Conservation (phyloP, 2,888 invertebrate species). For the Cerastoderma edule region DNA sequence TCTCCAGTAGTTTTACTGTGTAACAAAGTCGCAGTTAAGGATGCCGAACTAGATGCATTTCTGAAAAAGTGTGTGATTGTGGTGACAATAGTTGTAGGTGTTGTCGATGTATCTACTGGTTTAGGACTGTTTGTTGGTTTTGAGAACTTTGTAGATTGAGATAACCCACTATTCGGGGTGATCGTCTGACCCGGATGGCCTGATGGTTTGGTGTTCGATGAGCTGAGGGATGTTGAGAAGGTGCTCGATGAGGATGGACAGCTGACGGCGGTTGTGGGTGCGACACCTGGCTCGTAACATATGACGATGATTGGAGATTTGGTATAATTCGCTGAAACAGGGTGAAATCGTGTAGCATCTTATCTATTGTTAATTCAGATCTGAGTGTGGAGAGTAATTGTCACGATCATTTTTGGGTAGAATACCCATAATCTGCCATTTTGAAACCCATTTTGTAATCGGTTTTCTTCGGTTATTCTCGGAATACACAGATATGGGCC, state of each 20-base stretch:
- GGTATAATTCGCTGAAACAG: neutral
- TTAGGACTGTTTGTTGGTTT: too few relatives aligned
- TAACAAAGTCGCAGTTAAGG: too few relatives aligned
- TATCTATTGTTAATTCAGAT: too few relatives aligned
- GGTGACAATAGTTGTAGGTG: neutral
- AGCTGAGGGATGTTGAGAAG: neutral
- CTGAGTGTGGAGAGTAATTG: neutral
- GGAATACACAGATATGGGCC: neutral
- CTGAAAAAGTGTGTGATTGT: too few relatives aligned
- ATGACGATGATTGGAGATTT: neutral
- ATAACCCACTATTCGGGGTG: neutral
- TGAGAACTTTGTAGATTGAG: too few relatives aligned
- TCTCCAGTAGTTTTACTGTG: too few relatives aligned
- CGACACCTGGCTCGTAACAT: conserved; percentile 13
- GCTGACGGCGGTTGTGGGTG: neutral
- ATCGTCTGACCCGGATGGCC: neutral
- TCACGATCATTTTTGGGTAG: neutral
- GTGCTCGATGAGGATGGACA: neutral
- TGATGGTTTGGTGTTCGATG: neutral
- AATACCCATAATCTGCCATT: neutral
- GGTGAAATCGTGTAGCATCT: neutral
- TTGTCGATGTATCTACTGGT: neutral
- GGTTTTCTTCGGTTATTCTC: neutral
- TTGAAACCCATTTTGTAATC: neutral
- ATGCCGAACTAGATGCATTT: too few relatives aligned